Percentiles rank a stretch among this genome's conserved stretches.
Conservation (phyloP, 2,888 invertebrate genomes). For the Diaperis boleti region DNA sequence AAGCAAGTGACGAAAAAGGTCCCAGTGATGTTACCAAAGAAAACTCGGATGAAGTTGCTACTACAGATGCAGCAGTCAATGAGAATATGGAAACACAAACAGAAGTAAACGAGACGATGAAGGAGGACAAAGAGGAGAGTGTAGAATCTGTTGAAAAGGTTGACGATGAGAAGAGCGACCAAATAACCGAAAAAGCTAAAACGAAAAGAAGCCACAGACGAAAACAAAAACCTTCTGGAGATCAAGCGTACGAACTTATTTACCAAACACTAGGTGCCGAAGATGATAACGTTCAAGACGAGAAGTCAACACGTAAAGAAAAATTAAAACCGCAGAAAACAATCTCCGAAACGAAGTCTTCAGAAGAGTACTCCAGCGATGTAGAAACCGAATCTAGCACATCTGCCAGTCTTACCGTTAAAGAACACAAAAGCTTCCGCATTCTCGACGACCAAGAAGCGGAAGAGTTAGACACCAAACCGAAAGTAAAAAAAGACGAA, state of each 20-base stretch:
- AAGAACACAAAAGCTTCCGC: conserved; percentile 61
- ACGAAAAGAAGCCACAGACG: conserved; percentile 17
- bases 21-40: too few relatives aligned
- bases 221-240: conserved; percentile 26
- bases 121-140: neutral
- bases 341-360: conserved; percentile 24
- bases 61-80: too few relatives aligned
- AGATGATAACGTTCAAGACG: conserved; percentile 27
- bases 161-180: neutral
- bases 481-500: conserved; percentile 32
- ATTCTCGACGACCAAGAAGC: conserved; percentile 57
- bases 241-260: conserved; percentile 39
- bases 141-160: neutral
- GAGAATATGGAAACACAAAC: too few relatives aligned
- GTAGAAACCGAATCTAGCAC: conserved; percentile 37
- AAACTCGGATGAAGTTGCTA: too few relatives aligned
- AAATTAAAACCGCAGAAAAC: conserved; percentile 18
- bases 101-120: conserved; percentile 50
- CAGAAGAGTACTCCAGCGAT: conserved; percentile 45
- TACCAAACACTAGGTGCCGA: conserved; percentile 29
- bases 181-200: conserved; percentile 20
- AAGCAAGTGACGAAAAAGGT: too few relatives aligned
- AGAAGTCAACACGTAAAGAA: too few relatives aligned
- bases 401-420: conserved; percentile 45
- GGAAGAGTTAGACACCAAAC: conserved; percentile 47